Evolutionary conservation across 2,888 invertebrate species (phyloP).

Genomic region (Machimus atricapillus): DNA sequence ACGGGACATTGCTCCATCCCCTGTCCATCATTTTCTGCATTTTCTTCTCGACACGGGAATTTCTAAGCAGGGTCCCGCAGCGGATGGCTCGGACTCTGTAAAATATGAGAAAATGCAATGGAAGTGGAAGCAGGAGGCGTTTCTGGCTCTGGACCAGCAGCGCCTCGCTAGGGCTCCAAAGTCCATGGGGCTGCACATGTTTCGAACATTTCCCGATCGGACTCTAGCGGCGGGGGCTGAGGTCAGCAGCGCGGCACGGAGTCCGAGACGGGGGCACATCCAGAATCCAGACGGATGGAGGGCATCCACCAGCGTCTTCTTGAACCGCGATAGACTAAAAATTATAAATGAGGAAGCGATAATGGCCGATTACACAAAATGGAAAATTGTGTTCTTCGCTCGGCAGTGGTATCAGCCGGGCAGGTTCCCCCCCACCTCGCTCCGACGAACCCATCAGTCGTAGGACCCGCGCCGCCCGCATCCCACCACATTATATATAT

Average conservation of each 20-base stretch:
- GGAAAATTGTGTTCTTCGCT: conserved; percentile 47
- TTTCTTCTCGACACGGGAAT: conserved; percentile 16
- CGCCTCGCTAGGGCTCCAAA: background rate
- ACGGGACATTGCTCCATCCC: background rate
- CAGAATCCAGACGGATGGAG: background rate
- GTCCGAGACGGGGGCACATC: background rate
- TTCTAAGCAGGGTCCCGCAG: background rate
- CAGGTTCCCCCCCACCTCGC: conserved; percentile 3
- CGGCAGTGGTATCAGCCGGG: conserved; percentile 26
- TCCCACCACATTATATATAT: background rate
- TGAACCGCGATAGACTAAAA: conserved; percentile 29
- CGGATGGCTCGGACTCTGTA: background rate
- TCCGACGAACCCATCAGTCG: background rate
- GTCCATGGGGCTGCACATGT: background rate
- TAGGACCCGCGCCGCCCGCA: background rate
- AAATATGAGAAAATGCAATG: conserved; percentile 15
- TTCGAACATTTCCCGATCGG: background rate
- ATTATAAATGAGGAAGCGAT: conserved; percentile 46
- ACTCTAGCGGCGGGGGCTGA: background rate
- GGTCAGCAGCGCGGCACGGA: background rate
- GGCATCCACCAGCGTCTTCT: background rate
- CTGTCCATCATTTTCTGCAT: conserved; percentile 12
- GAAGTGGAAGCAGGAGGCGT: conserved; percentile 21
- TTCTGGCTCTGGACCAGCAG: background rate
- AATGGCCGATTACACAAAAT: conserved; percentile 49